Base-by-base conservation (phyloP, 1,140 invertebrate genomes). In the Lucilia cuprina region DNA sequence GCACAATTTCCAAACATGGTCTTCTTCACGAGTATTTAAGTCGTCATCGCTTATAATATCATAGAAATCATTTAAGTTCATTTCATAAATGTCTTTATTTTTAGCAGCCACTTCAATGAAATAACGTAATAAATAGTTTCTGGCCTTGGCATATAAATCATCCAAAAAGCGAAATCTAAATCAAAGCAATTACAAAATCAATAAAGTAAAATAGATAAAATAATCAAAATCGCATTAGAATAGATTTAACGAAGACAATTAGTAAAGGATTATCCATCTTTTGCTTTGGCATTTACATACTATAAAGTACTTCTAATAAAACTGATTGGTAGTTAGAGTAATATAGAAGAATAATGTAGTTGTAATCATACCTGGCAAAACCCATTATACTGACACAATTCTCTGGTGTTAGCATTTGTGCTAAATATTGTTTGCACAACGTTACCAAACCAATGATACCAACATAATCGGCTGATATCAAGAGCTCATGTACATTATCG, bases 381-480 rank as follows among this genome's bases (percentile, higher is more conserved):
- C 94, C 93, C 92, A 96, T 93, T 49, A 97, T 95, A 19, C 95
- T 94, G 70, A 98, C 94, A 88, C 96, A 97, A 88, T 97, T 98
- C 84, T 94, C 94, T 0, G 94, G 93, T 3, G 91, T 93, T 12
- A 98, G 91, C 12, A 91, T 92, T 85, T 93, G 91, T 21, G 93
- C 91, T 0, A 98, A 92, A 88, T 94, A 97, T 65, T 96, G 93
- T 85, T 94, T 95, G 88, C 96, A 98, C 0, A 95, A 92, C 82
- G 96, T 94, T 13, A 96, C 92, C 3, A 97, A 93, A 0, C 95
- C 95, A 17, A 95, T 89, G 60, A 98, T 95, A 82, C 94, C 94
- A 34, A 98, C 93, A 88, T 97, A 97, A 90, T 96, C 95, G 0
- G 95, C 95, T 5, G 94, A 94, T 82, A 94, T 93, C 14, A 98